Conservation (phyloP, 2,888 invertebrate species). For the Protophormia terraenovae region DNA sequence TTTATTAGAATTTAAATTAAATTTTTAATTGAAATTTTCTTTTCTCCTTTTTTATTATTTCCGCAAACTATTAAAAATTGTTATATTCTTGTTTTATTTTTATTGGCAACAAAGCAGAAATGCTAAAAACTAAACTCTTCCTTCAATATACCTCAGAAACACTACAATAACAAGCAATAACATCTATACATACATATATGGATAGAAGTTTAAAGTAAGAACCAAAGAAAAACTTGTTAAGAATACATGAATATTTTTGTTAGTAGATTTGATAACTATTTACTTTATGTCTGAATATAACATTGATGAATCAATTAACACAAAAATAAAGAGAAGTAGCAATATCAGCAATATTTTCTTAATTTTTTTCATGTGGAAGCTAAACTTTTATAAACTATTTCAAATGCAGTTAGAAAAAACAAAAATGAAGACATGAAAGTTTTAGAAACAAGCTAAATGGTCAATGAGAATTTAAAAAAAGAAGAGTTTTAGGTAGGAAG, state of each 20-base stretch:
- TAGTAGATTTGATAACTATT: background rate
- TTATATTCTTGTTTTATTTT: background rate
- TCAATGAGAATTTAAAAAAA: background rate
- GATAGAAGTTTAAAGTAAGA: background rate
- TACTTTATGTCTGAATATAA: slow-evolving; percentile 34
- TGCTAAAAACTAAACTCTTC: background rate
- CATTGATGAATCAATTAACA: slow-evolving; percentile 53
- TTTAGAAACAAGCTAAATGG: background rate
- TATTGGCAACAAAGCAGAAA: background rate
- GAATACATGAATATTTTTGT: background rate
- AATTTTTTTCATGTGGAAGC: background rate
- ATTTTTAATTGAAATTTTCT: background rate
- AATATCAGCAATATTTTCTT: slow-evolving; percentile 48
- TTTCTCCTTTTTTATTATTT: background rate
- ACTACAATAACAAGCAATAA: background rate
- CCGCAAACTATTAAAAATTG: background rate
- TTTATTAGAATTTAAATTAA: background rate
- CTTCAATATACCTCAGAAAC: background rate
- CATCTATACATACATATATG: background rate
- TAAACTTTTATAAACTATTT: background rate
- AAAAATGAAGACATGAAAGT: background rate
- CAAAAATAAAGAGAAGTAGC: slow-evolving; percentile 32
- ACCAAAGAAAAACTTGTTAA: background rate
- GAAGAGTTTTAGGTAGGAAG: too few species aligned
- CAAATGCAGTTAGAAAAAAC: background rate